Conservation (phyloP, 2,113 vertebrate species). For the Dermatemys mawii region DNA sequence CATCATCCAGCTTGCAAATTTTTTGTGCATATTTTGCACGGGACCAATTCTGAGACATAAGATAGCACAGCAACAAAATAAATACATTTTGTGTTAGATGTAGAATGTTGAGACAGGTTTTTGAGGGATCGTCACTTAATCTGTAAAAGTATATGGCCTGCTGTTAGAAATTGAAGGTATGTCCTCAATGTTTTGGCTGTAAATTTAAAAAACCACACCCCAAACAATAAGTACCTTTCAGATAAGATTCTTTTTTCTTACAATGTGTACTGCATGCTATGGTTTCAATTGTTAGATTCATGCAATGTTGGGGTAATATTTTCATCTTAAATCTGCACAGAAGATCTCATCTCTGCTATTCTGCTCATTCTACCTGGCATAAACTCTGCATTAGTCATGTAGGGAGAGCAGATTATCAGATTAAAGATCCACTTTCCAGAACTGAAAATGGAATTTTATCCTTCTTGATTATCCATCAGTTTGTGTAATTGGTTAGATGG, state of each 20-base stretch:
- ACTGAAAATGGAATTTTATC: neutral
- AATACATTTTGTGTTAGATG: neutral
- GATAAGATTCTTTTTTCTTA: neutral
- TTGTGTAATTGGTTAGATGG: neutral
- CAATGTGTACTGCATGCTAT: neutral
- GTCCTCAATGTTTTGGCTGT: neutral
- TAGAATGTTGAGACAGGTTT: neutral
- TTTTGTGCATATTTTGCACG: neutral
- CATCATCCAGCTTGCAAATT: neutral
- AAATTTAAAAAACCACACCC: neutral
- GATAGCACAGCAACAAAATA: neutral
- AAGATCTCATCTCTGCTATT: neutral
- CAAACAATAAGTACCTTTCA: neutral
- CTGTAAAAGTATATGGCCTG: neutral
- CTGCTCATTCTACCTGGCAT: neutral
- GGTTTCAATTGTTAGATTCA: neutral
- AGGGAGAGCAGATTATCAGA: neutral
- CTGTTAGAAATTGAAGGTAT: neutral
- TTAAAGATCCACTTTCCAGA: neutral
- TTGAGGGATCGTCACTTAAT: neutral
- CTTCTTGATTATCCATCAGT: neutral
- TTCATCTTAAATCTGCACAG: neutral
- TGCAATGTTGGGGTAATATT: neutral
- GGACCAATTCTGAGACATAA: neutral
- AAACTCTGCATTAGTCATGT: neutral